Percentiles rank a stretch among this genome's conserved stretches.
Evolutionary conservation across 2,113 vertebrate species (phyloP).

Genomic region (Tachycineta bicolor): DNA sequence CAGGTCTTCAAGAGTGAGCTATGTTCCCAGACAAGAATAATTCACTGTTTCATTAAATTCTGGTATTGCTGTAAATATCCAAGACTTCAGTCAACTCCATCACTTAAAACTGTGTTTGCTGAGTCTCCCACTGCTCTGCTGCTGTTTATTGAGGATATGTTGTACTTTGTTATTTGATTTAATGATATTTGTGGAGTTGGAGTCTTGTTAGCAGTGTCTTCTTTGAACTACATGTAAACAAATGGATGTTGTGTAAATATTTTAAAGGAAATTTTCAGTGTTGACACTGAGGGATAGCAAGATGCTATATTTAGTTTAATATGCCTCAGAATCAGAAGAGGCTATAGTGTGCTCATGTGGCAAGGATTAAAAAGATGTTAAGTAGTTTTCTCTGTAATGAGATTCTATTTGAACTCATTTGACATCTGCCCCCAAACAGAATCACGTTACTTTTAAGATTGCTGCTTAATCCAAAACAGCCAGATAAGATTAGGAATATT

Average conservation of each 20-base stretch:
- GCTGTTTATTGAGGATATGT: rapidly evolving
- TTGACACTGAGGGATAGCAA: not conserved
- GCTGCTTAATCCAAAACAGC: not conserved
- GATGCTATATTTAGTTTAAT: not conserved
- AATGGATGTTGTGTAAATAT: not conserved
- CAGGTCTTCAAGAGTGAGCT: not conserved
- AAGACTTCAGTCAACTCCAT: not conserved
- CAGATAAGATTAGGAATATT: not conserved
- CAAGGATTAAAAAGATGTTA: not conserved
- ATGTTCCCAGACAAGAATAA: not conserved
- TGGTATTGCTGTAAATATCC: rapidly evolving
- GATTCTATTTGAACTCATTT: not conserved
- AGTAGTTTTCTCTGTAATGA: not conserved
- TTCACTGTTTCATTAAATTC: not conserved
- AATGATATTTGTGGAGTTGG: not conserved
- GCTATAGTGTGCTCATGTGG: not conserved
- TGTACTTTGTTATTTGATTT: not conserved
- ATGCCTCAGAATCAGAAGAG: not conserved
- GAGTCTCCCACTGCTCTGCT: not conserved
- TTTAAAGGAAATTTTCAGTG: not conserved
- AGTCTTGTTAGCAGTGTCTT: not conserved
- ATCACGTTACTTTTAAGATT: not conserved
- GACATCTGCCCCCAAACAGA: not conserved
- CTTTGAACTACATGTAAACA: not conserved
- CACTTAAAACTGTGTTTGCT: rapidly evolving